These are phyloP conservation scores for Protophormia terraenovae DNA, from an alignment of 2,888 invertebrate genomes.

Conservation along the genomic window DNA sequence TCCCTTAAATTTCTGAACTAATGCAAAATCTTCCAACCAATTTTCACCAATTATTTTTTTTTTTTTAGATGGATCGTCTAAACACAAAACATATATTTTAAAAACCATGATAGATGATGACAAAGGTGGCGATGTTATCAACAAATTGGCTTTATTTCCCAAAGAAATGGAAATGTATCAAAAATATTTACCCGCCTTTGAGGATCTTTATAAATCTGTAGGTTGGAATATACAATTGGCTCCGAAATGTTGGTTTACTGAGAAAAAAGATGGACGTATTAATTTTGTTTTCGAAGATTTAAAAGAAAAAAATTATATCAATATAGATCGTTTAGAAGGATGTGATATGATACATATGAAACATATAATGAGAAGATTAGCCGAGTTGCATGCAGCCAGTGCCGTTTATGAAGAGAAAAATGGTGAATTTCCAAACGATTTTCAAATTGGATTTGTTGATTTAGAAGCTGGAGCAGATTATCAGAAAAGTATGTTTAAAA, in stretches of 20 bases:
- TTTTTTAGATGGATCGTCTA: conserved; percentile 65
- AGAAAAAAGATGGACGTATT: conserved; percentile 69
- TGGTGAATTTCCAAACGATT: conserved; percentile 71
- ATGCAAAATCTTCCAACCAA: too few relatives aligned
- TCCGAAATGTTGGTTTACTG: conserved; percentile 74
- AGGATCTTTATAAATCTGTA: conserved; percentile 72
- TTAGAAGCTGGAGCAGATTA: conserved; percentile 17
- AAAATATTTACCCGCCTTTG: conserved; percentile 75
- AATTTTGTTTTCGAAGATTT: conserved; percentile 77
- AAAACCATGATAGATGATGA: conserved; percentile 74
- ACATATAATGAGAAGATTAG: conserved; percentile 72
- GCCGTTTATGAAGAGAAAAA: conserved; percentile 73
- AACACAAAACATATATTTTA: conserved; percentile 73
- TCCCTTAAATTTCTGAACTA: too few relatives aligned
- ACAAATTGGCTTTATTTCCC: conserved; percentile 72
- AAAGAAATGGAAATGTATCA: conserved; percentile 77
- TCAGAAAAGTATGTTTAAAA: background rate
- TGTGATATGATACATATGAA: conserved; percentile 74
- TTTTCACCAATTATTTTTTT: too few relatives aligned
- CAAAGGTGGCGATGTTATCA: conserved; percentile 71
- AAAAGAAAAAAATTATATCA: conserved; percentile 69
- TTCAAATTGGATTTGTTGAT: conserved; percentile 70
- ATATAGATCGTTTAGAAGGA: conserved; percentile 74
- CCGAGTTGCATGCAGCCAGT: conserved; percentile 78
- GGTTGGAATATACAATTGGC: conserved; percentile 74